Evolutionary conservation across 2,113 vertebrate genomes (phyloP).

Genomic region (Procavia capensis): DNA sequence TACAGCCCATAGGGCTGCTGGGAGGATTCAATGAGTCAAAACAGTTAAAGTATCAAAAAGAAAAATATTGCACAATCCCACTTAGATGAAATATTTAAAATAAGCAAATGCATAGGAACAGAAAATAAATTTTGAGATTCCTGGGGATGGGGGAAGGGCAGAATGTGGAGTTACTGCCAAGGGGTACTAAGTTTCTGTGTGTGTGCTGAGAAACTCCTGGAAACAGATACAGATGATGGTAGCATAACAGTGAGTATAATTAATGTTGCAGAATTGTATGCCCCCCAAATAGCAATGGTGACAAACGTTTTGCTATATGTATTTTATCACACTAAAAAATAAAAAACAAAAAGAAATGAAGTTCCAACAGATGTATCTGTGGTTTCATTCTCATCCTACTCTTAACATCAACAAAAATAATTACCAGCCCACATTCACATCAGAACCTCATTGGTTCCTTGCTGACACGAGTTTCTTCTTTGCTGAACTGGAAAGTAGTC

Average conservation of each 20-base stretch:
- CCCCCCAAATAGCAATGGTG: background rate
- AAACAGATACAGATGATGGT: background rate
- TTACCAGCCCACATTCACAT: background rate
- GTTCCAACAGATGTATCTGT: background rate
- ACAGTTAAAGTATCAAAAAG: too few species aligned
- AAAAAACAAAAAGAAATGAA: background rate
- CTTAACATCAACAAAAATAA: background rate
- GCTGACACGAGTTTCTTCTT: background rate
- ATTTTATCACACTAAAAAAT: background rate
- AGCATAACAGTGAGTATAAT: background rate
- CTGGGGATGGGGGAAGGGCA: too few species aligned
- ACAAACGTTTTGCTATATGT: background rate
- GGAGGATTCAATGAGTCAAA: background rate
- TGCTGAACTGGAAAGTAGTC: too few species aligned
- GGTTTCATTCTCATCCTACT: background rate
- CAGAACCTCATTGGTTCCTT: background rate
- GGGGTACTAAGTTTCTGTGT: background rate
- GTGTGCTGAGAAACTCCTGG: background rate
- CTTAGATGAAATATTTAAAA: too few species aligned
- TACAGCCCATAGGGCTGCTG: background rate
- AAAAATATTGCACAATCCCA: too few species aligned
- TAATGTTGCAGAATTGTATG: background rate
- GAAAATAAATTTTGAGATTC: too few species aligned
- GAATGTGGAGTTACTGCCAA: too few species aligned
- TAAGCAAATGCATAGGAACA: too few species aligned